Percentiles rank a stretch among this genome's conserved stretches.
Conservation (phyloP, 2,888 invertebrate genomes). For the Heliconius sara region DNA sequence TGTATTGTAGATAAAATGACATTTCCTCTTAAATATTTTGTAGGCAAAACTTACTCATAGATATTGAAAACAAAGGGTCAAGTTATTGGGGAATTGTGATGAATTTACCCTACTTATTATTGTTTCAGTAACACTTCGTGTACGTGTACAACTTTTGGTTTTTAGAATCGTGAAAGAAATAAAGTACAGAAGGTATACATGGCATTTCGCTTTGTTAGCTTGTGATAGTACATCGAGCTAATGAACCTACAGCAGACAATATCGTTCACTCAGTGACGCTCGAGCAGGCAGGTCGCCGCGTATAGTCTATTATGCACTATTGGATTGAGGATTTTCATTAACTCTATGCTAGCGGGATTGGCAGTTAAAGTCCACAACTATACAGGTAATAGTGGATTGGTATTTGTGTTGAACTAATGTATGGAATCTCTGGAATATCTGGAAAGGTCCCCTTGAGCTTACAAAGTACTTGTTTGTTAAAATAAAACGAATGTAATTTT, state of each 20-base stretch:
- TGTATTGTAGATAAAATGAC: no score
- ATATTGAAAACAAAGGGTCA: background rate
- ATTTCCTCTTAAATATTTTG: no score
- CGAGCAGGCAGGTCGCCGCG: constrained; percentile 56
- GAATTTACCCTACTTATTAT: background rate
- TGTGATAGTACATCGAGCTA: constrained; percentile 64
- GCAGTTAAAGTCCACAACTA: constrained; percentile 40
- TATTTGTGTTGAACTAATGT: constrained; percentile 27
- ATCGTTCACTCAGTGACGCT: constrained; percentile 60
- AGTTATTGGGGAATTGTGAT: background rate
- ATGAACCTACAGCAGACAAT: constrained; percentile 68
- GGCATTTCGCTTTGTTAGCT: constrained; percentile 65
- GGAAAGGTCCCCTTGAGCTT: no score
- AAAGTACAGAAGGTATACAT: constrained; percentile 55
- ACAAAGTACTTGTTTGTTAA: no score
- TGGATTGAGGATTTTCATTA: constrained; percentile 66
- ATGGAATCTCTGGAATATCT: no score
- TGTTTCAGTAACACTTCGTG: constrained; percentile 53
- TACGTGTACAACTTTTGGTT: constrained; percentile 50
- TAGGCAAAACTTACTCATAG: no score
- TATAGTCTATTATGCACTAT: constrained; percentile 65
- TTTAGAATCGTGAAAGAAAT: constrained; percentile 55
- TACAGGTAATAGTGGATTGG: constrained; percentile 24
- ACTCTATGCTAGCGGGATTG: constrained; percentile 55
- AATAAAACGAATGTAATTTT: no score